A percentile compares a stretch with the other conserved stretches of the same genome.
These are phyloP conservation scores for Cerastis leucographa DNA, from an alignment of 2,888 invertebrate species.

Conservation along the genomic window DNA sequence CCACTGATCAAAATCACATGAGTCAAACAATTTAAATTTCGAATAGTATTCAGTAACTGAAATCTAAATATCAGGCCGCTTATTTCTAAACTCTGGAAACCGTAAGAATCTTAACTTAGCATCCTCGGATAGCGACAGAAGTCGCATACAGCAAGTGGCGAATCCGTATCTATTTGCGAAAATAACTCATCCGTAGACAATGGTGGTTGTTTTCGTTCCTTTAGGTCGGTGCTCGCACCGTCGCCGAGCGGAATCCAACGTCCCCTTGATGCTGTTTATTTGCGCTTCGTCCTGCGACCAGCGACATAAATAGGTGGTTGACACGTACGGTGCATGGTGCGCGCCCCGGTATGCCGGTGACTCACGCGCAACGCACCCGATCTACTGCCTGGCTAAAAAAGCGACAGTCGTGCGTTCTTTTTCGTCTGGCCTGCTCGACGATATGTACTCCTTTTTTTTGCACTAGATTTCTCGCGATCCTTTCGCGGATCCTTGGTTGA, in stretches of 20 bases:
- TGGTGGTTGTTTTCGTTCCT: constrained; percentile 87
- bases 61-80: constrained; percentile 9
- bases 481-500: constrained; percentile 15
- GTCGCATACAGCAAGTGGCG: constrained; percentile 58
- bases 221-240: constrained; percentile 76
- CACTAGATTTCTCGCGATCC: constrained; percentile 68
- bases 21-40: constrained; percentile 36
- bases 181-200: constrained; percentile 89
- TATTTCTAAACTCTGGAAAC: constrained; percentile 25
- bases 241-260: constrained; percentile 84
- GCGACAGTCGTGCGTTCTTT: constrained; percentile 76
- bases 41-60: constrained; percentile 4
- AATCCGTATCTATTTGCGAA: constrained; percentile 85
- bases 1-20: constrained; percentile 24
- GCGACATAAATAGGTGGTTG: constrained; percentile 90
- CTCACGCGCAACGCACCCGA: constrained; percentile 81
- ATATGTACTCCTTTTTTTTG: constrained; percentile 69
- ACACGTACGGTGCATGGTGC: constrained; percentile 87
- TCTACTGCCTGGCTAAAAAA: constrained; percentile 81
- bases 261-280: constrained; percentile 90
- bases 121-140: constrained; percentile 57
- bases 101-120: constrained; percentile 53
- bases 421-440: constrained; percentile 74
- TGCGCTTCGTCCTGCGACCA: constrained; percentile 89
- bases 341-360: constrained; percentile 84